Conservation (phyloP, 2,113 vertebrate genomes). For the Coptodon rendalli region DNA sequence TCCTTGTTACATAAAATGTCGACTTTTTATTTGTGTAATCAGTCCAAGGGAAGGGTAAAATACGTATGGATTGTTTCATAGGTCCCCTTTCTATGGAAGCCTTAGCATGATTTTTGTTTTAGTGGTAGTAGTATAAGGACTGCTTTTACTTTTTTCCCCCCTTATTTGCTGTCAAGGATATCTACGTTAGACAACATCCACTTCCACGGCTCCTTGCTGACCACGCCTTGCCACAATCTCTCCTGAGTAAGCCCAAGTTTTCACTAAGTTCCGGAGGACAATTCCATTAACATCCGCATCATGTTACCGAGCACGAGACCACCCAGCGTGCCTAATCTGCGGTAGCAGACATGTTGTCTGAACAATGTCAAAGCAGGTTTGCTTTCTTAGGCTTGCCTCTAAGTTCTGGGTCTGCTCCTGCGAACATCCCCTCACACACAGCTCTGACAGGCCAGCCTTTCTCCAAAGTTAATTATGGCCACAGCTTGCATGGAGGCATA, state of each 20-base stretch:
- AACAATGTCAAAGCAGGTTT: conserved; percentile 29
- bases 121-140: neutral
- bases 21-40: neutral
- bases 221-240: neutral
- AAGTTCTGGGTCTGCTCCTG: neutral
- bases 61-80: neutral
- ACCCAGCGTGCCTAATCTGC: conserved; percentile 34
- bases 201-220: neutral
- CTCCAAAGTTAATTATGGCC: conserved; percentile 58
- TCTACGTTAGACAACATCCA: neutral
- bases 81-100: neutral
- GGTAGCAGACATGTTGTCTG: conserved; percentile 13
- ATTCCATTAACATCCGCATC: conserved; percentile 7
- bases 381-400: conserved; percentile 20
- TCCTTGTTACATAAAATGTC: too few relatives aligned
- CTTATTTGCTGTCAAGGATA: neutral
- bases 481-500: conserved; percentile 58
- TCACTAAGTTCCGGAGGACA: neutral
- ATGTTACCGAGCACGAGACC: conserved; percentile 29
- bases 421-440: conserved; percentile 8
- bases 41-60: neutral
- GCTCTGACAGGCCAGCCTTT: conserved; percentile 22
- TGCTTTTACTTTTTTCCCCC: accelerated
- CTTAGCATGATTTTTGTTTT: neutral
- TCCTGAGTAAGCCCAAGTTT: neutral